Conservation (phyloP, 2,888 invertebrate genomes). For the Chesias legatella region DNA sequence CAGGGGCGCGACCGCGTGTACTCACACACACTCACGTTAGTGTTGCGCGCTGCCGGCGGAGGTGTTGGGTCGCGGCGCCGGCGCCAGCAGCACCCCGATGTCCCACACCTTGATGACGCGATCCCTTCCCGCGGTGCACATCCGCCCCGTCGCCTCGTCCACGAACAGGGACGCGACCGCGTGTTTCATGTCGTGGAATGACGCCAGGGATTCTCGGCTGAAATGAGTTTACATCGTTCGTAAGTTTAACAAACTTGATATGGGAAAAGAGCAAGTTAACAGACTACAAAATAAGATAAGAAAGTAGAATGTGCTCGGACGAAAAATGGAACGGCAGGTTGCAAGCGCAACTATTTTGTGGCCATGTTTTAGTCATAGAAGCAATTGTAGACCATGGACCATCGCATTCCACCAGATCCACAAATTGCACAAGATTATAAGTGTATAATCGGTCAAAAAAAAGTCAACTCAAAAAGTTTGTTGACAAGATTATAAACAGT, state of each 20-base stretch:
- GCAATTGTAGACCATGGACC: no score
- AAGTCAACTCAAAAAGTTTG: no score
- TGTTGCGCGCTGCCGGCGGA: slow-evolving; percentile 23
- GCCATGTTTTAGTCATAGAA: no score
- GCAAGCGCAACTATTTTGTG: no score
- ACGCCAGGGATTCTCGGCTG: slow-evolving; percentile 94
- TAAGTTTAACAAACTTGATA: not conserved
- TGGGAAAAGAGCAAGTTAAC: not conserved
- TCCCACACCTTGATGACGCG: slow-evolving; percentile 97
- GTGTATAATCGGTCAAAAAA: no score
- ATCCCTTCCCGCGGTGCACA: slow-evolving; percentile 97
- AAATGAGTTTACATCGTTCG: slow-evolving; percentile 38
- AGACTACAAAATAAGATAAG: no score
- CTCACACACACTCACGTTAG: slow-evolving; percentile 22
- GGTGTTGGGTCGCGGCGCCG: slow-evolving; percentile 57
- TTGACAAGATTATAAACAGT: no score
- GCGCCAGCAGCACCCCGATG: slow-evolving; percentile 83
- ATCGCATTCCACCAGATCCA: no score
- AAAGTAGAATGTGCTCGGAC: no score
- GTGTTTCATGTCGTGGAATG: slow-evolving; percentile 97
- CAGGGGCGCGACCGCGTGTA: slow-evolving; percentile 93
- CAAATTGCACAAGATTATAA: no score
- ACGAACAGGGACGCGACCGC: slow-evolving; percentile 92
- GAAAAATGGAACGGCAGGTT: no score
- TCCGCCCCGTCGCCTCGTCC: slow-evolving; percentile 92